Conservation (phyloP, 1,140 invertebrate genomes). For the Ectropis grisescens region DNA sequence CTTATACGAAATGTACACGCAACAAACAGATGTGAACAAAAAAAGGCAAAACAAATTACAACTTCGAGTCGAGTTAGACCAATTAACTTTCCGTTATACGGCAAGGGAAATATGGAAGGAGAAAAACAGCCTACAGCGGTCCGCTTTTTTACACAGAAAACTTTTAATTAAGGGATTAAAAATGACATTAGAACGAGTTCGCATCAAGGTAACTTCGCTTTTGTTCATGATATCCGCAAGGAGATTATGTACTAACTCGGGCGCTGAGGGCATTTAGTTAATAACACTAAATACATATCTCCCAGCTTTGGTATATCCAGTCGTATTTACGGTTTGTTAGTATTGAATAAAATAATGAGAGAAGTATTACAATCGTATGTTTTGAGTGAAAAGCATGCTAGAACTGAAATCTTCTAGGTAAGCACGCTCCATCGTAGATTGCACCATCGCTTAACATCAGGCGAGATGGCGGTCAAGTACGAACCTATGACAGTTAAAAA, state of each 20-base stretch:
- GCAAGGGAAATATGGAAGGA: slow-evolving; percentile 61
- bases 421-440: too few relatives aligned
- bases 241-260: slow-evolving; percentile 19
- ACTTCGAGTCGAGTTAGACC: slow-evolving; percentile 56
- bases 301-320: too few relatives aligned
- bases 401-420: too few relatives aligned
- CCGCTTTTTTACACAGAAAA: slow-evolving; percentile 47
- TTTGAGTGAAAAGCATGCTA: too few relatives aligned
- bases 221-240: slow-evolving; percentile 32
- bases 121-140: slow-evolving; percentile 50
- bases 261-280: not conserved
- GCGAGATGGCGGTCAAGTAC: too few relatives aligned
- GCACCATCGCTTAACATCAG: too few relatives aligned
- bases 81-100: slow-evolving; percentile 65
- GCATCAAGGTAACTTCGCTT: slow-evolving; percentile 52
- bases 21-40: slow-evolving; percentile 51
- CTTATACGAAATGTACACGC: slow-evolving; percentile 27
- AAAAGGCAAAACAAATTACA: slow-evolving; percentile 60
- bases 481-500: too few relatives aligned
- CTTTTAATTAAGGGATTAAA: slow-evolving; percentile 70
- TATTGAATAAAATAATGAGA: too few relatives aligned
- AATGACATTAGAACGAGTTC: slow-evolving; percentile 63
- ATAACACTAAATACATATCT: too few relatives aligned
- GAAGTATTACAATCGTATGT: too few relatives aligned
- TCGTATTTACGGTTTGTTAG: too few relatives aligned